A percentile compares a stretch with the other conserved stretches of the same genome.
These are phyloP conservation scores for Aradophagus sp. DNA, from an alignment of 1,140 invertebrate genomes.

Conservation along the genomic window DNA sequence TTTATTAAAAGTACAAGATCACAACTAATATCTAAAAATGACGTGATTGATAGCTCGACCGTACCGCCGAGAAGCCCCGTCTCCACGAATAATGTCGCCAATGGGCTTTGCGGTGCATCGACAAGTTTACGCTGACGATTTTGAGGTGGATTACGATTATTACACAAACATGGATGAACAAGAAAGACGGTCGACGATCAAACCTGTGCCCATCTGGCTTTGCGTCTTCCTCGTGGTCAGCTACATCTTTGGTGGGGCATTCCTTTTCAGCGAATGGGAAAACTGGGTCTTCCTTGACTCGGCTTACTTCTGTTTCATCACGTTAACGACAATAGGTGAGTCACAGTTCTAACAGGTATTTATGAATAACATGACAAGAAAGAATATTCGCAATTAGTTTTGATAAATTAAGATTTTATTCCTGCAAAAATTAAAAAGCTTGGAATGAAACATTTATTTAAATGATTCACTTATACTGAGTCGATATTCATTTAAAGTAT, in stretches of 20 bases:
- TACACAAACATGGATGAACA: constrained; percentile 68
- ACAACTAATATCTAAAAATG: neutral
- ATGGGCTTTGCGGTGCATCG: constrained; percentile 80
- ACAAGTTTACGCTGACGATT: constrained; percentile 76
- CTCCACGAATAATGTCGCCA: constrained; percentile 81
- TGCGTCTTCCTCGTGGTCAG: constrained; percentile 91
- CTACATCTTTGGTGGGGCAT: constrained; percentile 91
- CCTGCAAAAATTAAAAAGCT: too few relatives aligned
- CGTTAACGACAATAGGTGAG: constrained; percentile 90
- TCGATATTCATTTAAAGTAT: too few relatives aligned
- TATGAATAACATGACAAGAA: too few relatives aligned
- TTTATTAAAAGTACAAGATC: too few relatives aligned
- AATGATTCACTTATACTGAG: too few relatives aligned
- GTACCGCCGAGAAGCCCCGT: constrained; percentile 69
- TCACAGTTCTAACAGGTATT: too few relatives aligned
- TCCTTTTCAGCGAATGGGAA: constrained; percentile 90
- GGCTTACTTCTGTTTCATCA: constrained; percentile 97
- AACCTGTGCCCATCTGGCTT: constrained; percentile 92
- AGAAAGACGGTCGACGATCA: constrained; percentile 71
- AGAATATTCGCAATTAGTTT: too few relatives aligned
- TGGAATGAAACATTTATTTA: too few relatives aligned
- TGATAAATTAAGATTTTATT: too few relatives aligned
- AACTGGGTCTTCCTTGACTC: constrained; percentile 92
- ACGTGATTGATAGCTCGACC: constrained; percentile 63
- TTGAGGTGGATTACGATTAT: constrained; percentile 75